Evolutionary conservation across 2,888 invertebrate genomes (phyloP).

Genomic region (Hololepta plana): DNA sequence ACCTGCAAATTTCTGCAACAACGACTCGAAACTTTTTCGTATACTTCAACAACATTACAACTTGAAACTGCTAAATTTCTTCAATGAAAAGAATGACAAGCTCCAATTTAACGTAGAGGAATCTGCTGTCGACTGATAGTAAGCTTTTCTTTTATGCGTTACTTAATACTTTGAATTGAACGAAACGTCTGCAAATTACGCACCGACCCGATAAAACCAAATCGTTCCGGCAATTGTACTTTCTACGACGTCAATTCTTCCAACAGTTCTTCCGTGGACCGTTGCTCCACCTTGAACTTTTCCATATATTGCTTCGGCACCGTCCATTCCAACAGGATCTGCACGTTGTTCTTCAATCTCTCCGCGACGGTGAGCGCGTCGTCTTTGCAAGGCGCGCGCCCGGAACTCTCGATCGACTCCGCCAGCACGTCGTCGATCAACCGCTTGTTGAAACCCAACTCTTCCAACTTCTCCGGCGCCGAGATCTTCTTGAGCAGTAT

Average conservation of each 20-base stretch:
- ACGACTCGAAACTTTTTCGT: too few relatives aligned
- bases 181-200: too few relatives aligned
- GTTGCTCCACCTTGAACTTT: constrained; percentile 51
- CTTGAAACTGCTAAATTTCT: too few relatives aligned
- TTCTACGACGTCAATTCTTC: constrained; percentile 49
- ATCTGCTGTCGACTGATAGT: too few relatives aligned
- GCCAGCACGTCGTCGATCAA: constrained; percentile 67
- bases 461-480: constrained; percentile 55
- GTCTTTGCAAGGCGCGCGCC: constrained; percentile 44
- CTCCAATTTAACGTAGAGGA: too few relatives aligned
- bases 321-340: constrained; percentile 62
- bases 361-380: constrained; percentile 37
- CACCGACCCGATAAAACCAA: too few relatives aligned
- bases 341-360: constrained; percentile 54
- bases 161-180: too few relatives aligned
- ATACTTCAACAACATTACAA: too few relatives aligned
- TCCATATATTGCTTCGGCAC: constrained; percentile 64
- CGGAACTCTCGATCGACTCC: constrained; percentile 60
- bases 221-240: too few relatives aligned
- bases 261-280: constrained; percentile 60
- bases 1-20: too few relatives aligned
- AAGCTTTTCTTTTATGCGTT: too few relatives aligned
- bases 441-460: constrained; percentile 53
- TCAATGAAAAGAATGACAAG: too few relatives aligned
- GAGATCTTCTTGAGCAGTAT: constrained; percentile 70